A percentile compares a stretch with the other conserved stretches of the same genome.
Evolutionary conservation across 2,888 invertebrate species (phyloP).

Genomic region (Itoplectis maculator): DNA sequence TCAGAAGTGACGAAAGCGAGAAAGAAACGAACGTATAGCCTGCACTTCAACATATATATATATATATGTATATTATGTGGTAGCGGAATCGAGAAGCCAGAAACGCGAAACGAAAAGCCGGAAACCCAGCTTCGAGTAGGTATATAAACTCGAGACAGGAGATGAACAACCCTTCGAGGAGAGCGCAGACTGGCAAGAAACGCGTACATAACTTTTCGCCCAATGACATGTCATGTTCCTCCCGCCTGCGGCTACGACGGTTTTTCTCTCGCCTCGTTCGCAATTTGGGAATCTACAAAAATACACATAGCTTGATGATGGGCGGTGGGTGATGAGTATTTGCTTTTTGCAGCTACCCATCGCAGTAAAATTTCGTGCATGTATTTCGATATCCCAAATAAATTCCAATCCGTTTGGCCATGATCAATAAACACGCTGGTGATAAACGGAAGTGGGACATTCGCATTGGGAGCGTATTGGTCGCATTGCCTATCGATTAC

Average conservation of each 20-base stretch:
- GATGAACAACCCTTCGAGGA: constrained; percentile 19
- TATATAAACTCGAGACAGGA: constrained; percentile 16
- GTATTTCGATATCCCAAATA: too few relatives aligned
- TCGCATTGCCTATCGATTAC: too few relatives aligned
- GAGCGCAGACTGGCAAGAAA: constrained; percentile 5
- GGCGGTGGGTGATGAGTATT: not conserved
- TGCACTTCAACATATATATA: not conserved
- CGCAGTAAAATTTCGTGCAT: too few relatives aligned
- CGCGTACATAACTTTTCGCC: not conserved
- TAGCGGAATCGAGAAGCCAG: constrained; percentile 2
- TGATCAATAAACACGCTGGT: too few relatives aligned
- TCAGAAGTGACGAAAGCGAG: constrained; percentile 13
- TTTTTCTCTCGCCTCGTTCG: not conserved
- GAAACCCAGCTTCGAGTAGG: constrained; percentile 1
- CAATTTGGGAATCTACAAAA: not conserved
- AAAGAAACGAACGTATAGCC: constrained; percentile 22
- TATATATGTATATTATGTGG: not conserved
- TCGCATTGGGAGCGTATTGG: too few relatives aligned
- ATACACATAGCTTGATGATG: not conserved
- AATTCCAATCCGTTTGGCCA: too few relatives aligned
- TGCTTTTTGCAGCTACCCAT: too few relatives aligned
- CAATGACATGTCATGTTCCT: constrained; percentile 1
- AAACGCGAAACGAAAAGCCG: constrained; percentile 4
- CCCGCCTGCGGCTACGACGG: not conserved
- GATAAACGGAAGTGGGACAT: too few relatives aligned